Evolutionary conservation across 2,888 invertebrate genomes (phyloP), one percentile per base, ranked within the genome.

Genomic region (Agrotis clavis): DNA sequence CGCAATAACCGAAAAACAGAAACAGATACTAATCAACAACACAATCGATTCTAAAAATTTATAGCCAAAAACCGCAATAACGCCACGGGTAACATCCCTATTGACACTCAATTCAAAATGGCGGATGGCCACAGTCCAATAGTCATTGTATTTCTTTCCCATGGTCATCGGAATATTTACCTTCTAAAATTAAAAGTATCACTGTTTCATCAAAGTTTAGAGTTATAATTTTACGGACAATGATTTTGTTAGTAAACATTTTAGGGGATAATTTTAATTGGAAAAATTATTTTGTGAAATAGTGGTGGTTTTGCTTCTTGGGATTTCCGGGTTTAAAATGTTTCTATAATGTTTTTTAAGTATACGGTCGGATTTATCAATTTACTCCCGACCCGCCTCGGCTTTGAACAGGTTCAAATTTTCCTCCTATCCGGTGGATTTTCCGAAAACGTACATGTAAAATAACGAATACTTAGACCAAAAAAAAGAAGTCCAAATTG

Each of bases 141-240:
- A 35, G 13, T 41, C 50, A 56, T 68, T 59, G 50, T 70, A 50
- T 61, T 64, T 30, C n/a, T 78, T 88, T 89, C 90, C 87, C 90
- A 88, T 85, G 87, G 69, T 62, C 68, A 74, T 47, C 61, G 63
- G 67, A 79, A 77, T 82, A 71, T 86, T 82, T 71, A 67, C 65
- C 57, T 83, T 75, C 79, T 71, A 76, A 41, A 84, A 85, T 84
- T 86, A 78, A 73, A 83, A 71, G 70, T 81, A 67, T 67, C 57
- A 63, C 65, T 54, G 59, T 66, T 21, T 25, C 6, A 62, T n/a
- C 50, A 53, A 71, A 67, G 68, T 68, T 13, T 30, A 18, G 59
- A 67, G 66, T 61, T 60, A 72, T 84, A 87, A 86, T 87, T 88
- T 90, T 87, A 87, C 84, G 90, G 83, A 66, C 25, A 53, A 81